A percentile compares a stretch with the other conserved stretches of the same genome.
These are phyloP conservation scores for Oryzias celebensis DNA, from an alignment of 2,113 vertebrate genomes.

Conservation along the genomic window DNA sequence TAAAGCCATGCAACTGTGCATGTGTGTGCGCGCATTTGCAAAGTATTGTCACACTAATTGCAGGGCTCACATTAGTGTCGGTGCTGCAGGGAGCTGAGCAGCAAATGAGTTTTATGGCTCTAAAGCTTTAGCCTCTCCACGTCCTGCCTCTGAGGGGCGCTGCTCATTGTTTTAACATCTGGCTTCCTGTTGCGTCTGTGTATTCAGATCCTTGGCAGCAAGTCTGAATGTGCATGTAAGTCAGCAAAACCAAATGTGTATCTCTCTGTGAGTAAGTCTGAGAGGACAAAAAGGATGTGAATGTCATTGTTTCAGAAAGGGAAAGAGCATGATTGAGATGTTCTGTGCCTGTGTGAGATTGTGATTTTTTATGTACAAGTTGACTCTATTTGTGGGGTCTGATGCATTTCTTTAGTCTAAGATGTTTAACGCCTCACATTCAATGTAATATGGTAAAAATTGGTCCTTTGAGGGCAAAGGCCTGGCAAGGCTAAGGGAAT, in stretches of 20 bases:
- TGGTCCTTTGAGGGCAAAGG: not conserved
- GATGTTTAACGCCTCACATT: not conserved
- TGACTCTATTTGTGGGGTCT: not conserved
- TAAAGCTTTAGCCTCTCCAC: conserved; percentile 12
- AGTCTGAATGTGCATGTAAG: conserved; percentile 2
- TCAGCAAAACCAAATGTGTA: conserved; percentile 4
- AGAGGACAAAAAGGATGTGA: not conserved
- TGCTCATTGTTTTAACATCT: conserved; percentile 63
- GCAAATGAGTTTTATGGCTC: conserved; percentile 25
- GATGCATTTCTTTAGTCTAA: not conserved
- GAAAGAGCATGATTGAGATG: conserved; percentile 3
- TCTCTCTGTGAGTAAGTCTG: not conserved
- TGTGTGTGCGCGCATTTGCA: not conserved
- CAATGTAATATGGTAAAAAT: not conserved
- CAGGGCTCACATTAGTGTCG: conserved; percentile 27
- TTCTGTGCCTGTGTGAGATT: not conserved
- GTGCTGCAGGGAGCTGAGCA: conserved; percentile 9
- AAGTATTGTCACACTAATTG: conserved; percentile 53
- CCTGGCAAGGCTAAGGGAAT: not conserved
- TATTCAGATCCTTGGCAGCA: conserved; percentile 23
- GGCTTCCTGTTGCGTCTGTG: conserved; percentile 32
- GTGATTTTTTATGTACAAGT: conserved; percentile 3
- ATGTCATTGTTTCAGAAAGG: conserved; percentile 6
- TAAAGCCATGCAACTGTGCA: conserved; percentile 18
- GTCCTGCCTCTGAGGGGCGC: conserved; percentile 46